Evolutionary conservation across 2,113 vertebrate genomes (phyloP), one percentile per base, ranked within the genome.

Genomic region (Corynorhinus townsendii): DNA sequence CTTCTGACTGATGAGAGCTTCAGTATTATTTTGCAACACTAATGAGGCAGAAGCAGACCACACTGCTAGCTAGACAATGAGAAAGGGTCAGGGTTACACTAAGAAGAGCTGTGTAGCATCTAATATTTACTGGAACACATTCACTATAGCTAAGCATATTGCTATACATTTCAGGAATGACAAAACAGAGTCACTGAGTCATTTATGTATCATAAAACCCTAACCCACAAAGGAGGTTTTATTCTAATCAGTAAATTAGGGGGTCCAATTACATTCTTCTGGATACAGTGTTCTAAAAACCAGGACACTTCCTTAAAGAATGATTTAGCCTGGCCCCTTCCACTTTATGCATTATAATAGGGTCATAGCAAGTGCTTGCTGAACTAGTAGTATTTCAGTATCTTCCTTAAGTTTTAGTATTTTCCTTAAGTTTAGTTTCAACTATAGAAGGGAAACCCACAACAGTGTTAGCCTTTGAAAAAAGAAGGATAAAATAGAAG

Each of bases 181-280:
- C 35, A 92, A 19, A 88, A 84, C 22, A 77, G 12, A 89, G 35
- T 84, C 28, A 26, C 33, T 62, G 11, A 66, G 7, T 47, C 38
- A 69, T 71, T 84, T 40, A 80, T 49, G n/a, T 69, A 59, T 49
- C 95, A 89, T 72, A 75, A 93, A 86, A 90, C 28, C 66, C 72
- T 12, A 40, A 59, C 6, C 24, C 11, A 62, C 12, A 90, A 85
- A 81, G 11, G 91, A 52, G 43, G 24, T 12, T 84, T 64, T 95
- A 88, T 71, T 17, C 30, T 86, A 89, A 83, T 90, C 30, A 30
- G 38, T 35, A 30, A 90, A 79, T 28, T n/a, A n/a, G 1, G 26
- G 22, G 12, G 33, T 93, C 54, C 92, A 68, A 96, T 95, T 38
- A 66, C 4, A 81, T 26, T 22, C 33, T 92, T 82, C 4, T 62